Evolutionary conservation across 1,140 invertebrate genomes (phyloP).

Genomic region (Leptinotarsa lineolata): DNA sequence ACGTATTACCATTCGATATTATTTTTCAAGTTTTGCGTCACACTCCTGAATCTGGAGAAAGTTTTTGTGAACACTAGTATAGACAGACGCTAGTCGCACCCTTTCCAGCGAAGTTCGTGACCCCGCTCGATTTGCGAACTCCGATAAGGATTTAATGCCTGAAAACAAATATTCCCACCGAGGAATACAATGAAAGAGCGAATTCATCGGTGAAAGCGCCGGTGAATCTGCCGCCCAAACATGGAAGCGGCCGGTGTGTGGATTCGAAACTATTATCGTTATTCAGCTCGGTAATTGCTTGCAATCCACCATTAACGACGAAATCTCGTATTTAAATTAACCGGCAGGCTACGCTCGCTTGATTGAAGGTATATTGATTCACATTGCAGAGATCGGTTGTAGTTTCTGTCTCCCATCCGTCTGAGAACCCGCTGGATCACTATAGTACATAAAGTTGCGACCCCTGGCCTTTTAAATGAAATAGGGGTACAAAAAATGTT

Average conservation of each 20-base stretch:
- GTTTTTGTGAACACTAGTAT: too few relatives aligned
- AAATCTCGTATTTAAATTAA: constrained; percentile 19
- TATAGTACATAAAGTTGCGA: too few relatives aligned
- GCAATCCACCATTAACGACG: constrained; percentile 16
- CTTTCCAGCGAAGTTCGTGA: neutral
- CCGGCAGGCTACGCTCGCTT: neutral
- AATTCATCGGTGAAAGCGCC: constrained; percentile 16
- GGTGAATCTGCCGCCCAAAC: constrained; percentile 13
- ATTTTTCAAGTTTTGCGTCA: too few relatives aligned
- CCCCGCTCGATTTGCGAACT: constrained; percentile 7
- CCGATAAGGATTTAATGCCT: constrained; percentile 16
- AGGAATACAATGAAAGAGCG: constrained; percentile 16
- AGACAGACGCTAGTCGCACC: neutral
- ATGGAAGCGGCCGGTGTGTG: constrained; percentile 15
- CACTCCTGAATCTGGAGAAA: too few relatives aligned
- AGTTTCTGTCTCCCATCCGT: too few relatives aligned
- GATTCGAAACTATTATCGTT: constrained; percentile 16
- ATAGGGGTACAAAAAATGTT: too few relatives aligned
- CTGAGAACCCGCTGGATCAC: too few relatives aligned
- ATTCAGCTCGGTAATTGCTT: constrained; percentile 16
- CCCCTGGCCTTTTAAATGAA: too few relatives aligned
- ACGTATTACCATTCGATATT: too few relatives aligned
- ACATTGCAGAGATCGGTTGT: too few relatives aligned
- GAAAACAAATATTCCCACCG: constrained; percentile 20
- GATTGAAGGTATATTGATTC: too few relatives aligned